Base-by-base conservation (phyloP, 2,113 vertebrate genomes). In the Miniopterus natalensis region DNA sequence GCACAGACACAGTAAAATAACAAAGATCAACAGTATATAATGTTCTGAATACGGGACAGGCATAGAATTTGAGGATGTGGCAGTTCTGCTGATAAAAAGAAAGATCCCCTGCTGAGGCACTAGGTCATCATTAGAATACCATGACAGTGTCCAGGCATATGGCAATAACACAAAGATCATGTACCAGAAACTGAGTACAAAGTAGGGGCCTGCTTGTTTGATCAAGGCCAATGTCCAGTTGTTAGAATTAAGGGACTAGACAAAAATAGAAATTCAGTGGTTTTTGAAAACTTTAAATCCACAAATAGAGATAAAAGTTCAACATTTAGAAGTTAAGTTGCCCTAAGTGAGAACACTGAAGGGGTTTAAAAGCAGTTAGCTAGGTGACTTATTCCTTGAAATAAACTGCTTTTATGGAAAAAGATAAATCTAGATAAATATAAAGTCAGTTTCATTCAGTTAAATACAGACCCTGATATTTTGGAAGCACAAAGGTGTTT, bases 321-420 rank as follows among this genome's bases (percentile, higher is more conserved):
- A 75, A 23, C 53, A 61, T 7, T 2, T 79, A 25, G 13, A 74
- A 1, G 7, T 59, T 40, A 79, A 74, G 2, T 20, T 66, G 3
- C 0, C 9, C 21, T 87, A 74, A 59, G 1, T 40, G 40, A 90
- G 53, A 80, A 66, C 66, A 66, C 0, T 25, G 27, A 74, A 65
- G 2, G 27, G 1, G 0, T 79, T 2, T 51, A 25, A 49, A 55
- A 20, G 8, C 6, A 31, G 1, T 31, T 65, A 49, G 1, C 6
- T 15, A 36, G 10, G n/a, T 47, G 7, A 40, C 49, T 75, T 55
- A 79, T 47, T 90, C 88, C 6, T 84, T 95, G 9, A 88, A 88
- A 79, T 51, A 77, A 77, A 73, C 3, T 3, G 75, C 49, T 83
- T 66, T 84, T 36, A 75, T 88, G 10, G 42, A 83, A 92, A 68